A percentile compares a stretch with the other conserved stretches of the same genome.
These are phyloP conservation scores for Rhynchomys soricoides DNA, from an alignment of 2,113 vertebrate species.

Conservation along the genomic window DNA sequence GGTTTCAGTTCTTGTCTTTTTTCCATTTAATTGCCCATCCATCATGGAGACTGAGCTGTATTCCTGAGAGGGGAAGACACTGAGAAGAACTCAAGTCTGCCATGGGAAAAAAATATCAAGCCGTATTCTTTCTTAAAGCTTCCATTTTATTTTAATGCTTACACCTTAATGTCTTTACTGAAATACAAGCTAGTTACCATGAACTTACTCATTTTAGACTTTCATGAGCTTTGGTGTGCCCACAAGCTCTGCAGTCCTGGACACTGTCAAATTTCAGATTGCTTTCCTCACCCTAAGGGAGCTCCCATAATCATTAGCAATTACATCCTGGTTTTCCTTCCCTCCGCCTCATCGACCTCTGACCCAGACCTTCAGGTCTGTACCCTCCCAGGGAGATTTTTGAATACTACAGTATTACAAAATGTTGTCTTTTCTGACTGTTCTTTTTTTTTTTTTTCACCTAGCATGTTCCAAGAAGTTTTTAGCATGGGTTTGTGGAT, in stretches of 20 bases:
- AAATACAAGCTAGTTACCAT: background rate
- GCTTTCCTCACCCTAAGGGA: background rate
- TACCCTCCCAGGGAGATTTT: background rate
- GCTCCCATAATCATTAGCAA: background rate
- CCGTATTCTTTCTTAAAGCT: background rate
- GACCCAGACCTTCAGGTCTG: background rate
- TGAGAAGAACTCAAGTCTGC: background rate
- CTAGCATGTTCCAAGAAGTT: background rate
- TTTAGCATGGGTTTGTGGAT: background rate
- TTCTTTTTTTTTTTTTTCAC: background rate
- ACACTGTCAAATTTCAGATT: background rate
- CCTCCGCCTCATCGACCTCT: background rate
- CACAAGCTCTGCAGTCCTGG: background rate
- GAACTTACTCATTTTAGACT: background rate
- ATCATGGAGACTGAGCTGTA: background rate
- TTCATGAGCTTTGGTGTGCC: background rate
- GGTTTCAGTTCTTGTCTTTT: background rate
- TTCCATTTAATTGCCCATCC: background rate
- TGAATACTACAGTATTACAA: background rate
- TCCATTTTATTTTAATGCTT: background rate
- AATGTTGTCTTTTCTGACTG: background rate
- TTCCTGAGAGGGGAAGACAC: background rate
- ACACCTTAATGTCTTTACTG: background rate
- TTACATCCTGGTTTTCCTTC: background rate
- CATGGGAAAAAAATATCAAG: background rate